Base-by-base conservation (phyloP, 2,113 vertebrate species). In the Bothrops jararaca region DNA sequence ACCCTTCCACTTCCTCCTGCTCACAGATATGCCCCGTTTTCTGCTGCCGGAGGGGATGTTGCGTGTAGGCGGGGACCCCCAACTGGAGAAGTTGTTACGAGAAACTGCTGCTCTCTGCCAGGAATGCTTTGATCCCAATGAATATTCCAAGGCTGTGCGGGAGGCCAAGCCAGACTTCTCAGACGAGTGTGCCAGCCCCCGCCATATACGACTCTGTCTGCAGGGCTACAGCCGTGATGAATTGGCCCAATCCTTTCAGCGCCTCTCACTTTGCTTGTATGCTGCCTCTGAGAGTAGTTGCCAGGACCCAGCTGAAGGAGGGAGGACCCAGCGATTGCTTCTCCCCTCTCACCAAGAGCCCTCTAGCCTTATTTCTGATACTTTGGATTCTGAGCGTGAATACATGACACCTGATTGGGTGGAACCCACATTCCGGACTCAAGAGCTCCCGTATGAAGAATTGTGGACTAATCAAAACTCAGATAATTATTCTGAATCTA, bases 1-100 rank as follows among this genome's bases (percentile, higher is more conserved):
- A 2, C 99, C 99, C 0, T 98, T 99, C 95, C 99, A 99, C 92
- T 99, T 99, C 96, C 97, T 99, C 94, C 97, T 99, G 96, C 98
- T 99, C 22, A 97, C 98, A 0, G 98, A 99, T 97, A 98, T 99
- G 98, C 99, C 99, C 0, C 98, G 98, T 34, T 99, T 99, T 96
- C 97, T 98, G 56, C 98, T 99, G 92, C 99, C 99, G 0, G 98
- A 99, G 95, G 99, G 98, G 86, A 96, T 98, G n/a, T 96, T 98
- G 85, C 96, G 96, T 1, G 97, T 97, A 0, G 98, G 96, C 2
- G 97, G 97, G 0, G 98, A 98, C 92, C 98, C 98, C 42, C 98
- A 98, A 5, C 98, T 98, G 86, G 98, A 99, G 97, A 98, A 98
- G 94, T 97, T 98, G 58, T 97, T 98, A n/a, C 97, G 98, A 88